Evolutionary conservation across 1,140 invertebrate genomes (phyloP).

Genomic region (Pissodes strobi): DNA sequence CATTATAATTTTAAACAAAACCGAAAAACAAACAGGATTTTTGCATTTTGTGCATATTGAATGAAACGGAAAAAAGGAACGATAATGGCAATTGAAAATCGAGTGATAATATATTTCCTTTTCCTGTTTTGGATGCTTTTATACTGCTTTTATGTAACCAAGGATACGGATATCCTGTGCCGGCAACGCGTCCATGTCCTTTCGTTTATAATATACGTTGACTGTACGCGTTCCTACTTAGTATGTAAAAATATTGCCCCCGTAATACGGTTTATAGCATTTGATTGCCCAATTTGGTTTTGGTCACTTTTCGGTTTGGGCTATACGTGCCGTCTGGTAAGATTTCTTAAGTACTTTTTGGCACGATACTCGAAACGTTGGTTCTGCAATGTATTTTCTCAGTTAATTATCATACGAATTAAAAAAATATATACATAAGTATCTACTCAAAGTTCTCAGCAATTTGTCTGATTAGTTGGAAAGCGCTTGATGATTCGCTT

Average conservation of each 20-base stretch:
- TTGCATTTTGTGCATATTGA: conserved; percentile 43
- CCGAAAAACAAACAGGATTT: conserved; percentile 37
- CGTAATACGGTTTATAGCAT: background rate
- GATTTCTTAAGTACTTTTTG: too few species aligned
- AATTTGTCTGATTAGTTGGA: too few species aligned
- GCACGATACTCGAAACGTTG: too few species aligned
- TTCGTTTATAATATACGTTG: conserved; percentile 24
- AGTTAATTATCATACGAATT: too few species aligned
- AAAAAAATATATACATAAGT: too few species aligned
- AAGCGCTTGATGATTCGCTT: too few species aligned
- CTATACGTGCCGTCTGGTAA: too few species aligned
- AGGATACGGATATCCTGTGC: conserved; percentile 53
- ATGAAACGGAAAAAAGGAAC: conserved; percentile 45
- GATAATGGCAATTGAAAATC: conserved; percentile 54
- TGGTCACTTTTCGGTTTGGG: background rate
- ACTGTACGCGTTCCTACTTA: conserved; percentile 24
- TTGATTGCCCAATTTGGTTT: background rate
- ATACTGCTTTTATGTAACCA: conserved; percentile 48
- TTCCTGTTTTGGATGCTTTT: conserved; percentile 46
- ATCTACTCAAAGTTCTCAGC: too few species aligned
- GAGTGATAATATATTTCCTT: conserved; percentile 54
- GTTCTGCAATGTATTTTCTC: too few species aligned
- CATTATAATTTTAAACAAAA: background rate
- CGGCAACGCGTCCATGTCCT: conserved; percentile 30
- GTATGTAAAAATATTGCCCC: conserved; percentile 34